Conservation (phyloP, 2,113 vertebrate genomes). For the Equus przewalskii region DNA sequence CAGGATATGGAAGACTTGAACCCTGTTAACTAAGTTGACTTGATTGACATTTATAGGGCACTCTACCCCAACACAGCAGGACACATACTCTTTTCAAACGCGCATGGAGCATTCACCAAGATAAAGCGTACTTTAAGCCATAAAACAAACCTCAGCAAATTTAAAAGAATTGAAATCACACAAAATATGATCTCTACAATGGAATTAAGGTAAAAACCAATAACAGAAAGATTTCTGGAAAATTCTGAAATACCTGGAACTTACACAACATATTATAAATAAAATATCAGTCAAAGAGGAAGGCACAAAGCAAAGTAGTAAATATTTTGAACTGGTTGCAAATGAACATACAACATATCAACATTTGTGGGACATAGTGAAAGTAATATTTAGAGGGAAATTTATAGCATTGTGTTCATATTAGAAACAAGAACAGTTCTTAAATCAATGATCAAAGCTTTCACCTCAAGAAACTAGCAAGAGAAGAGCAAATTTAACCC, state of each 20-base stretch:
- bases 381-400: neutral
- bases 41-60: neutral
- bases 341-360: neutral
- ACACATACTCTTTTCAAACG: neutral
- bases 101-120: too few relatives aligned
- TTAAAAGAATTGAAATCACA: neutral
- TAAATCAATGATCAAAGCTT: neutral
- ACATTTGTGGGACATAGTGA: neutral
- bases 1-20: neutral
- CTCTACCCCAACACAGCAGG: neutral
- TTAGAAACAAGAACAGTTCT: neutral
- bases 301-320: neutral
- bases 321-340: neutral
- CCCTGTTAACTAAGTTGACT: neutral
- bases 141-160: neutral
- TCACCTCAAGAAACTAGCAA: neutral
- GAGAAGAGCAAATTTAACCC: neutral
- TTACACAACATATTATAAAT: neutral
- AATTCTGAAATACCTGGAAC: neutral
- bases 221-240: neutral
- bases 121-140: too few relatives aligned
- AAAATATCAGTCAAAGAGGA: neutral
- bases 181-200: neutral
- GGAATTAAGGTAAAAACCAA: neutral
- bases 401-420: neutral